Evolutionary conservation across 1,140 invertebrate genomes (phyloP).

Genomic region (Medauroidea extradentata): DNA sequence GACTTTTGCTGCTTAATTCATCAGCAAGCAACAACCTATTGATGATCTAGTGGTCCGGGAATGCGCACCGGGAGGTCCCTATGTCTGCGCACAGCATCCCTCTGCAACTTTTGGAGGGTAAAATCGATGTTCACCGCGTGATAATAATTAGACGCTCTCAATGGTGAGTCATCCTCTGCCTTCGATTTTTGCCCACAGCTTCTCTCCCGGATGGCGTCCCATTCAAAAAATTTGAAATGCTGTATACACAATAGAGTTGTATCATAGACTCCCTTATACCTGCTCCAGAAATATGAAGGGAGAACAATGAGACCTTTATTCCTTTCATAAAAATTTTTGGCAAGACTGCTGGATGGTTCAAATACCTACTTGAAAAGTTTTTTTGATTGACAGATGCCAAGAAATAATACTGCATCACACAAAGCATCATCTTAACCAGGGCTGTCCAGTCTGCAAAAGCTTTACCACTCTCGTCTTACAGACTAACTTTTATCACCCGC

Average conservation of each 20-base stretch:
- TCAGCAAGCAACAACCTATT: slow-evolving; percentile 4
- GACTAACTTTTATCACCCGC: too few relatives aligned
- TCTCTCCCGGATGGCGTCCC: not conserved
- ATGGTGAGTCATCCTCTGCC: slow-evolving; percentile 4
- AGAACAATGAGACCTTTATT: slow-evolving; percentile 2
- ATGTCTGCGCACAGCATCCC: slow-evolving; percentile 7
- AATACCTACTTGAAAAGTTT: not conserved
- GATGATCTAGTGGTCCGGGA: not conserved
- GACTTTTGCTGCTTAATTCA: too few relatives aligned
- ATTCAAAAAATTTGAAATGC: slow-evolving; percentile 1
- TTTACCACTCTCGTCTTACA: too few relatives aligned
- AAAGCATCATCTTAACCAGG: too few relatives aligned
- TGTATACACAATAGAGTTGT: not conserved
- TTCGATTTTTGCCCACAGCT: too few relatives aligned
- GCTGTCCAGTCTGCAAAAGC: too few relatives aligned
- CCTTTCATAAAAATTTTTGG: not conserved
- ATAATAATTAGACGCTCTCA: slow-evolving; percentile 11
- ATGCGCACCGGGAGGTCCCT: not conserved
- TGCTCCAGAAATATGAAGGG: not conserved
- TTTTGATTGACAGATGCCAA: slow-evolving; percentile 3
- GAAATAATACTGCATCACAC: not conserved
- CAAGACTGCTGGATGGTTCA: not conserved
- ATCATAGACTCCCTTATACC: not conserved
- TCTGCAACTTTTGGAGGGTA: not conserved
- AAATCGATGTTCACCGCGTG: slow-evolving; percentile 6